phyloP scores from a whole-genome alignment of 2,113 vertebrate genomes.

The Marmota monax region DNA sequence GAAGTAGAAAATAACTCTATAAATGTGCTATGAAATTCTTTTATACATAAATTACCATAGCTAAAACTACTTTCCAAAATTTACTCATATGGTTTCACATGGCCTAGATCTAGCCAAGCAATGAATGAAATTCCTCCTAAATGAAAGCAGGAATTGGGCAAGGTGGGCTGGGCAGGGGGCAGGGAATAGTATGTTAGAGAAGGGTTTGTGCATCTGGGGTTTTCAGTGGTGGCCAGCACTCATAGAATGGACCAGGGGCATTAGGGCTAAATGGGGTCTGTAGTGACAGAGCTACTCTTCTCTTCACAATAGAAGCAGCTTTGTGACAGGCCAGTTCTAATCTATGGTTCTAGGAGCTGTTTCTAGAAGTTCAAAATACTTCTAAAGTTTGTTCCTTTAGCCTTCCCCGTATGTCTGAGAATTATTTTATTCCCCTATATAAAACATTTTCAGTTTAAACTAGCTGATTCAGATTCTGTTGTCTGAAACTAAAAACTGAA shows the following conservation, averaged over 20 bases:
- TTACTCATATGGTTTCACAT: not conserved
- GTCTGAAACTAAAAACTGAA: conserved; percentile 39
- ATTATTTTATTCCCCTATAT: not conserved
- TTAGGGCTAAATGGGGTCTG: too few relatives aligned
- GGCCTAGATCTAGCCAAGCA: not conserved
- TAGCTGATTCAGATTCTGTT: not conserved
- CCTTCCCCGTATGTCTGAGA: not conserved
- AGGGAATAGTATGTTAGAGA: not conserved
- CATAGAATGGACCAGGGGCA: not conserved
- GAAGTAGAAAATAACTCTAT: not conserved
- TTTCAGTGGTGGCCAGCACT: not conserved
- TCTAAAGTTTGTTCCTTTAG: not conserved
- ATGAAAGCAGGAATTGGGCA: not conserved
- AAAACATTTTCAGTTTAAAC: conserved; percentile 40
- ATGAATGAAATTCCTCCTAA: not conserved
- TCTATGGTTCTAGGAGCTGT: not conserved
- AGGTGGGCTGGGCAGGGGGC: not conserved
- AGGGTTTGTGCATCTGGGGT: not conserved
- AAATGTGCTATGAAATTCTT: not conserved
- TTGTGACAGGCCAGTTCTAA: not conserved
- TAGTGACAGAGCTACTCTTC: not conserved
- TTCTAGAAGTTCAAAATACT: conserved; percentile 1
- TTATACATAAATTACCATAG: not conserved
- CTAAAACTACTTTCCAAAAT: not conserved
- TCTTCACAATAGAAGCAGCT: not conserved